phyloP scores from a whole-genome alignment of 2,113 vertebrate species.

The Peromyscus californicus region DNA sequence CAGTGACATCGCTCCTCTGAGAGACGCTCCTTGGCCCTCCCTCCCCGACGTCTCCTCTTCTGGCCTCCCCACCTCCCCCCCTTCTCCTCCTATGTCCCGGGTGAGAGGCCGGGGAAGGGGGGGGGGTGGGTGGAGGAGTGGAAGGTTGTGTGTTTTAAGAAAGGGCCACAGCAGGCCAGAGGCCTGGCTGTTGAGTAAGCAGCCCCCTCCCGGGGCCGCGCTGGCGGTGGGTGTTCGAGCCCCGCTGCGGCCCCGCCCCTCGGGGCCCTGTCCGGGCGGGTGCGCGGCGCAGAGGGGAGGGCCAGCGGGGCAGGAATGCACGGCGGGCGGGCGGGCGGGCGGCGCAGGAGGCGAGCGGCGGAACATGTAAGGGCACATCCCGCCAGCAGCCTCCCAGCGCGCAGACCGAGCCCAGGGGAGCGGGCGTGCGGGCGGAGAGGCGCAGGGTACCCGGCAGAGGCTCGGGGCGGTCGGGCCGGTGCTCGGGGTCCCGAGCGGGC shows the following conservation, averaged over 20 bases:
- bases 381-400: slow-evolving; percentile 76
- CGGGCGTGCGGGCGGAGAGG: not conserved
- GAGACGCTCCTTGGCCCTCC: no score
- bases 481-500: not conserved
- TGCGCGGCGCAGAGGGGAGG: slow-evolving; percentile 56
- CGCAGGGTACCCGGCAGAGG: not conserved
- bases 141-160: not conserved
- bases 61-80: rapidly evolving
- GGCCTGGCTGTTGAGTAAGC: not conserved
- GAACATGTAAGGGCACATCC: slow-evolving; percentile 94
- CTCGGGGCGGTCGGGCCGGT: not conserved
- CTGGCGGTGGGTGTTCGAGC: not conserved
- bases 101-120: no score
- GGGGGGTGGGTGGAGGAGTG: no score
- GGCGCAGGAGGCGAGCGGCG: slow-evolving; percentile 81
- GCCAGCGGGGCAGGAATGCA: slow-evolving; percentile 85
- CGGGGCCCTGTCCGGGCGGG: not conserved
- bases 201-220: rapidly evolving
- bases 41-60: rapidly evolving
- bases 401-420: slow-evolving; percentile 35
- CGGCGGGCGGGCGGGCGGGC: slow-evolving; percentile 76
- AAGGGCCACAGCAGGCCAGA: not conserved
- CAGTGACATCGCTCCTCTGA: not conserved
- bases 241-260: slow-evolving; percentile 30
- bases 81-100: rapidly evolving